These are phyloP conservation scores for Alectoris magna DNA, from an alignment of 2,797 vertebrate genomes.

Conservation along the genomic window DNA sequence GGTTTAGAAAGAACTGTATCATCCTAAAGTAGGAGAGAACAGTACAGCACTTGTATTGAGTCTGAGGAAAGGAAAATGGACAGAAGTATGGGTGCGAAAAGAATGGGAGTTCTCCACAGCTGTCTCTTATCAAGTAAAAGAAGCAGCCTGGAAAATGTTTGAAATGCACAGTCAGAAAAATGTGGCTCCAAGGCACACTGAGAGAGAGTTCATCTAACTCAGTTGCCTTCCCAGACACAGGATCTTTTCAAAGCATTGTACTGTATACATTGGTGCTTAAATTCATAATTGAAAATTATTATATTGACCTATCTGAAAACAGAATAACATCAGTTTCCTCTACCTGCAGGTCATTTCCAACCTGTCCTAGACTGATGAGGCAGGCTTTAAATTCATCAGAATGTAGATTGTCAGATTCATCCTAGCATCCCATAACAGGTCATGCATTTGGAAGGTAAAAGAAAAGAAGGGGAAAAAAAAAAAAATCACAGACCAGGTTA, in stretches of 20 bases:
- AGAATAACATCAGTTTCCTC: constrained; percentile 16
- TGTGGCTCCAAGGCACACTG: background rate
- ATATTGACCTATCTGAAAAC: background rate
- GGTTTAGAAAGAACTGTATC: background rate
- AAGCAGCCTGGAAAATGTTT: background rate
- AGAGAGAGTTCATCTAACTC: background rate
- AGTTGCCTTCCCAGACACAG: background rate
- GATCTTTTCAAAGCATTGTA: constrained; percentile 7
- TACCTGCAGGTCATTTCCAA: constrained; percentile 75
- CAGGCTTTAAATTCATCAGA: constrained; percentile 73
- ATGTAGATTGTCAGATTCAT: constrained; percentile 65
- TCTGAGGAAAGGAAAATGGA: background rate
- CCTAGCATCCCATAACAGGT: constrained; percentile 59
- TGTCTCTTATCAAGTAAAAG: background rate
- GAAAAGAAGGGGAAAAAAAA: background rate
- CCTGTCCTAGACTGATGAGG: constrained; percentile 75
- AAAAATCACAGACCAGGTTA: constrained; percentile 44
- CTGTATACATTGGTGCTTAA: background rate
- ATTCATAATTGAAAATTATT: background rate
- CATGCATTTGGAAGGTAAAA: constrained; percentile 56
- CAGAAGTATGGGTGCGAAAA: background rate
- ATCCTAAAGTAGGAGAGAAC: background rate
- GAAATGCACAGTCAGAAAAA: background rate
- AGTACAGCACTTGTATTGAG: background rate
- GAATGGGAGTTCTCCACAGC: background rate